Percentiles rank a stretch among this genome's conserved stretches.
These are phyloP conservation scores for Porites cylindrica DNA, from an alignment of 92 coral and sea anemone genomes.

Conservation along the genomic window DNA sequence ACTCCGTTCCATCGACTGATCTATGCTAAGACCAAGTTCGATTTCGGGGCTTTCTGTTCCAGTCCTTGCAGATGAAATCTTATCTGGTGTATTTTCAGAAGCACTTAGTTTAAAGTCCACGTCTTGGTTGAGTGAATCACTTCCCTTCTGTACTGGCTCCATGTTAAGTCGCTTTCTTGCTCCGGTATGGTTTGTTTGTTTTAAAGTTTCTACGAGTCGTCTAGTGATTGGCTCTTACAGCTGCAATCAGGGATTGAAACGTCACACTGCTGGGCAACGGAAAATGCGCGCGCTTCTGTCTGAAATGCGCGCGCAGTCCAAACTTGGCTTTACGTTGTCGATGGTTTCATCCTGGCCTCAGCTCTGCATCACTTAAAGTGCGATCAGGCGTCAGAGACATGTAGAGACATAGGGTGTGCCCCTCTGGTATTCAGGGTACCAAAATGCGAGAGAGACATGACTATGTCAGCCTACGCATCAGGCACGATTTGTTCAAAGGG, in stretches of 20 bases:
- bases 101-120: neutral
- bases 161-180: neutral
- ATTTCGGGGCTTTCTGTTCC: neutral
- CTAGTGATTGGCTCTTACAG: constrained; percentile 15
- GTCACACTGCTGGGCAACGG: neutral
- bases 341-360: too few species aligned
- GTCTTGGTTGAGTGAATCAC: neutral
- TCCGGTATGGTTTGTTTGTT: neutral
- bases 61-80: neutral
- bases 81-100: neutral
- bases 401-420: too few species aligned
- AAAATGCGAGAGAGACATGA: too few species aligned
- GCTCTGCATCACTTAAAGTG: too few species aligned
- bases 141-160: neutral
- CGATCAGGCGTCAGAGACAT: too few species aligned
- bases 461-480: too few species aligned
- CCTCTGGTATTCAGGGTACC: too few species aligned
- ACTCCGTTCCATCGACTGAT: neutral
- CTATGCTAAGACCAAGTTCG: neutral
- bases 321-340: too few species aligned
- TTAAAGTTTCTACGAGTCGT: neutral
- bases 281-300: constrained; percentile 4
- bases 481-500: too few species aligned
- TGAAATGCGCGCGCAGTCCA: neutral
- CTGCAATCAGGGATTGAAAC: constrained; percentile 8